Percentiles rank a stretch among this genome's conserved stretches.
phyloP scores from a whole-genome alignment of 1,140 invertebrate species.

The Atta cephalotes region DNA sequence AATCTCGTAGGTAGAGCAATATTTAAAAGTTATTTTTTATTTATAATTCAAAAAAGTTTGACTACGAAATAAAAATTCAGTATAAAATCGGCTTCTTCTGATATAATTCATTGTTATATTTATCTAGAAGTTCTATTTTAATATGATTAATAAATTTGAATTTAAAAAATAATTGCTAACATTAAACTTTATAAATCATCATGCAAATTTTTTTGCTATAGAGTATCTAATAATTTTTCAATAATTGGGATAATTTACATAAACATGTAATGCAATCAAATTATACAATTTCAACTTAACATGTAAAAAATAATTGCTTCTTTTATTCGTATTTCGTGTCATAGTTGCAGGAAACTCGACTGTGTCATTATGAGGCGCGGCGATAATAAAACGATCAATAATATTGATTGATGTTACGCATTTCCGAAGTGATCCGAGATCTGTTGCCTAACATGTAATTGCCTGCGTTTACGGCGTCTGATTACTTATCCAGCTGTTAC shows the following conservation, averaged over 20 bases:
- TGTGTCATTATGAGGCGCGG: constrained; percentile 9
- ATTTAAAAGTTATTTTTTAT: neutral
- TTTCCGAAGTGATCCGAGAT: neutral
- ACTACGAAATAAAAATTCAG: neutral
- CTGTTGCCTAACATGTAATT: constrained; percentile 30
- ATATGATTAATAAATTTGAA: neutral
- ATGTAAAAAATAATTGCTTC: neutral
- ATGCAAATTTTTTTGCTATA: neutral
- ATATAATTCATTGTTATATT: too few relatives aligned
- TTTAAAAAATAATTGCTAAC: neutral
- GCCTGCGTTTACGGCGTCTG: constrained; percentile 6
- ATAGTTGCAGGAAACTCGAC: neutral
- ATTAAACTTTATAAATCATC: neutral
- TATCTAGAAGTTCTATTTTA: too few relatives aligned
- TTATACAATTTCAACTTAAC: neutral
- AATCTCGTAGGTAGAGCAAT: neutral
- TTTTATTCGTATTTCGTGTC: neutral
- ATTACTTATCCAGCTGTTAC: constrained; percentile 22
- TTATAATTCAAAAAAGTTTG: neutral
- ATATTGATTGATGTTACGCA: constrained; percentile 7
- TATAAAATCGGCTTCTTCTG: too few relatives aligned
- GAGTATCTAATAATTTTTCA: neutral
- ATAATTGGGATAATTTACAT: neutral
- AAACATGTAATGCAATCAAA: neutral
- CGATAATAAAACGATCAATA: constrained; percentile 31